A percentile compares a stretch with the other conserved stretches of the same genome.
Conservation (phyloP, 2,113 vertebrate species). For the Gymnocephalus cernua region DNA sequence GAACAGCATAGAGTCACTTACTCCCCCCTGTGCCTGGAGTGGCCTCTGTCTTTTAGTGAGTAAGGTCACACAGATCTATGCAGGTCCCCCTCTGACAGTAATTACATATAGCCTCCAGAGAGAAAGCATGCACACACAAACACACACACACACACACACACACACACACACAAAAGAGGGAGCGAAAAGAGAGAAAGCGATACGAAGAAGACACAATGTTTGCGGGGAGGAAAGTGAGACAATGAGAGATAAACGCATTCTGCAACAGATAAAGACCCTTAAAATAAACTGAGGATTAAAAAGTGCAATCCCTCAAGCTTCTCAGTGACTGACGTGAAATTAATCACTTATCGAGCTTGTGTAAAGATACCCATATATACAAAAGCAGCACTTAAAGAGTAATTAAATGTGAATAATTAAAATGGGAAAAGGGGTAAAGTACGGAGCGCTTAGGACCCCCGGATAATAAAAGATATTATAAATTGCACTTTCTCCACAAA, state of each 20-base stretch:
- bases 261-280: conserved; percentile 62
- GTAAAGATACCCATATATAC: conserved; percentile 60
- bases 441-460: conserved; percentile 29
- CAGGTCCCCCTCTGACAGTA: conserved; percentile 78
- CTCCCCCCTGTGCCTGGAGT: conserved; percentile 51
- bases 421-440: conserved; percentile 58
- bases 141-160: conserved; percentile 48
- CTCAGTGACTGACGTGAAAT: conserved; percentile 64
- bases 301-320: conserved; percentile 65
- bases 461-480: conserved; percentile 57
- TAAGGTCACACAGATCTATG: conserved; percentile 78
- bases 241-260: conserved; percentile 64
- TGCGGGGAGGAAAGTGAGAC: conserved; percentile 43
- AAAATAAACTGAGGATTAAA: conserved; percentile 70
- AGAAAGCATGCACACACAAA: too few species aligned
- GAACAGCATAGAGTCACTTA: conserved; percentile 38
- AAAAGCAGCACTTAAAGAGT: conserved; percentile 57
- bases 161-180: conserved; percentile 44
- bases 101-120: conserved; percentile 80
- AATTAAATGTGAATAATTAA: conserved; percentile 81
- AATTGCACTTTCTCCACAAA: conserved; percentile 31
- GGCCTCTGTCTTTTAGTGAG: conserved; percentile 70
- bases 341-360: conserved; percentile 63
- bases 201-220: conserved; percentile 28
- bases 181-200: conserved; percentile 23